Conservation (phyloP, 2,113 vertebrate genomes). For the Anser brachyrhynchus region DNA sequence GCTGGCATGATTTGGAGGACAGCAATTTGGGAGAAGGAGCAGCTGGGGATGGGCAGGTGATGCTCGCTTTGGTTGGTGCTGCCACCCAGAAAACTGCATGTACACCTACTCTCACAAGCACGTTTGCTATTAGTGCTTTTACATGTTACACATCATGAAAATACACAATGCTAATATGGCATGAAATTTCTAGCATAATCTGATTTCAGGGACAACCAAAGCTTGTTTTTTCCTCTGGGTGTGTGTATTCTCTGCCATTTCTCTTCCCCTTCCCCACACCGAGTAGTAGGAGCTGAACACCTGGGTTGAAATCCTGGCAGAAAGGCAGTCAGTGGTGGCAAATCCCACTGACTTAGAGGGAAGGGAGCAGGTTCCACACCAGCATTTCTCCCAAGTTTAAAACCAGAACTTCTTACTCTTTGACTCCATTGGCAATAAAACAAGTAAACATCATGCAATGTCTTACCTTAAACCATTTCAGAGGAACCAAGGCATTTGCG, state of each 20-base stretch:
- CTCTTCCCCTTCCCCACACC: background rate
- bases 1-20: background rate
- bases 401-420: background rate
- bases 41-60: background rate
- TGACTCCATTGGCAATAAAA: background rate
- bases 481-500: background rate
- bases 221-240: background rate
- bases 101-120: background rate
- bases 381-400: background rate
- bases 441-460: background rate
- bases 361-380: background rate
- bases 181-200: background rate
- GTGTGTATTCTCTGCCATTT: background rate
- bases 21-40: background rate
- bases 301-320: background rate
- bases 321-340: background rate
- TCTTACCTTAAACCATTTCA: conserved; percentile 15
- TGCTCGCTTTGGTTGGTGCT: background rate
- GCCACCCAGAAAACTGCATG: background rate
- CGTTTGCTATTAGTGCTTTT: background rate
- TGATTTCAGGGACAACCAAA: background rate
- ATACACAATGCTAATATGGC: background rate
- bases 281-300: background rate
- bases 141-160: background rate
- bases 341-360: background rate